Base-by-base conservation (phyloP, 2,888 invertebrate genomes). In the Dynastes tityus region DNA sequence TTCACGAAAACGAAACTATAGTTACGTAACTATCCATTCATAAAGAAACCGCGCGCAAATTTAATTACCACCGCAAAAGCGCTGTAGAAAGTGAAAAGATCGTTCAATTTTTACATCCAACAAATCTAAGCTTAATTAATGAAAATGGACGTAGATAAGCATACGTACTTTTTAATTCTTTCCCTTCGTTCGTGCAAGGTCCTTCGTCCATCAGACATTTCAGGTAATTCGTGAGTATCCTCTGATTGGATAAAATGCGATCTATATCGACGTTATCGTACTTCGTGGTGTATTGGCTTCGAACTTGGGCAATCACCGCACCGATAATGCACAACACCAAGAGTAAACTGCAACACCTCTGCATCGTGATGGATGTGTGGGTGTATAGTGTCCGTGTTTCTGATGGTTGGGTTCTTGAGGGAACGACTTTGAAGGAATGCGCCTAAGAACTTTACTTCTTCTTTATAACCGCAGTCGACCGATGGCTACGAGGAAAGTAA, bases 201-300 rank as follows among this genome's bases (percentile, higher is more conserved):
- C 92, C 92, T 82, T 91, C 90, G 5, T 91, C 92, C 88, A 92
- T 88, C 85, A 92, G 85, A 83, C 93, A 93, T 82, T 91, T 91
- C 82, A 93, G 90, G 85, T 93, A 93, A 86, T 90, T 91, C n/a
- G 89, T 89, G 8, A 93, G 88, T 27, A 92, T 89, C 37, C 92
- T 88, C 53, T 89, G 88, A 84, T 92, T 93, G 74, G 86, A 85
- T 63, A 93, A 87, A 81, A 92, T 91, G 78, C 88, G 89, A 79
- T 93, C 92, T 16, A 93, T 88, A 84, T 93, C 91, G 67, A 92
- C 87, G 81, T 90, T 90, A 84, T 91, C 91, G 83, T 90, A 92
- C 85, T 91, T 91, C 77, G 84, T 88, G 8, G 90, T 87, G 85
- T 91, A 90, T 81, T 84, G 87, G 61, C 83, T 83, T 45, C 85